phyloP scores from a whole-genome alignment of 2,113 vertebrate species.

The Oxygymnocypris stewartii region DNA sequence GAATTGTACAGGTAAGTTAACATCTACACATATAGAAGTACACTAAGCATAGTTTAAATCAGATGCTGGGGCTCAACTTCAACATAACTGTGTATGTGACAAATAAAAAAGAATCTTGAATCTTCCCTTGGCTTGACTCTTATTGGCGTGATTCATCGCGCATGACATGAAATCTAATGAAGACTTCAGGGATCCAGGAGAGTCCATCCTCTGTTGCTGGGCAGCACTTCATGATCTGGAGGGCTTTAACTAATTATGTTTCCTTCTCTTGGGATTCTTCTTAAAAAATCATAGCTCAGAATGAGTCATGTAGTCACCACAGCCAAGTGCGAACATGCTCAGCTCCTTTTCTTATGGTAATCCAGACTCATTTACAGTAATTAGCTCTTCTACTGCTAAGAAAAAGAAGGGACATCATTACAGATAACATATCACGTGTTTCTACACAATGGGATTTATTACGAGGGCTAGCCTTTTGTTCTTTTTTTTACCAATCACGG shows the following conservation, averaged over 20 bases:
- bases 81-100: too few relatives aligned
- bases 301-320: not conserved
- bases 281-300: conserved; percentile 2
- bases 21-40: not conserved
- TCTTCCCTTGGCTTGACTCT: not conserved
- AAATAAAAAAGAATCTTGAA: too few relatives aligned
- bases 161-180: conserved; percentile 36
- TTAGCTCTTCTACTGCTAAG: not conserved
- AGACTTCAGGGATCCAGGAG: not conserved
- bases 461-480: not conserved
- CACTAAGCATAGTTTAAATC: not conserved
- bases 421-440: not conserved
- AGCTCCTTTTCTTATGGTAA: not conserved
- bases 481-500: conserved; percentile 8
- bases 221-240: conserved; percentile 3
- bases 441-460: not conserved
- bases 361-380: not conserved
- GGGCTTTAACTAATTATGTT: conserved; percentile 36
- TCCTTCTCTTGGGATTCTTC: not conserved
- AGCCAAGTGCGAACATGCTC: not conserved
- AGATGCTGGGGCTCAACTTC: not conserved
- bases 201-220: conserved; percentile 26
- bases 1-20: not conserved
- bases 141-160: conserved; percentile 6
- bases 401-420: not conserved